These are phyloP conservation scores for Probaryconus sp. DNA, from an alignment of 1,140 invertebrate species.

Conservation along the genomic window DNA sequence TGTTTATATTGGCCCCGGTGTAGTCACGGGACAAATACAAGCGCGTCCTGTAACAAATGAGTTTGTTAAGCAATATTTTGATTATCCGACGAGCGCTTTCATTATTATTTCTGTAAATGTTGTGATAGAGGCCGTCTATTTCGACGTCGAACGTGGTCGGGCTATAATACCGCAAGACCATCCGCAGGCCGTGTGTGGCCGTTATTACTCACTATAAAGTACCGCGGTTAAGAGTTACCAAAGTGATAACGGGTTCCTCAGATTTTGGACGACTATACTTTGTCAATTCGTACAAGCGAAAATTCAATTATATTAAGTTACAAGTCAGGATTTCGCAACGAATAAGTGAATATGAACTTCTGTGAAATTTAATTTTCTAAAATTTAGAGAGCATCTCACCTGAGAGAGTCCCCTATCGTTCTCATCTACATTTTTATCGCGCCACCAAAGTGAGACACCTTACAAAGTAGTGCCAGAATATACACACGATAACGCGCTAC, in stretches of 20 bases:
- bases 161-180: not conserved
- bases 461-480: slow-evolving; percentile 45
- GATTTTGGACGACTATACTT: slow-evolving; percentile 35
- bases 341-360: too few relatives aligned
- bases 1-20: slow-evolving; percentile 29
- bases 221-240: slow-evolving; percentile 16
- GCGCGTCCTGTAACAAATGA: slow-evolving; percentile 25
- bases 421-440: slow-evolving; percentile 59
- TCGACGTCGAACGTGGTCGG: not conserved
- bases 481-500: slow-evolving; percentile 54
- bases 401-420: slow-evolving; percentile 34
- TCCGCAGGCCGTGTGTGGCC: slow-evolving; percentile 27
- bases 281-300: too few relatives aligned
- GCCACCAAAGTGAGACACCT: slow-evolving; percentile 40
- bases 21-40: slow-evolving; percentile 11
- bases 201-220: slow-evolving; percentile 30
- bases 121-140: slow-evolving; percentile 42
- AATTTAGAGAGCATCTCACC: too few relatives aligned
- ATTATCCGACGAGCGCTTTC: slow-evolving; percentile 28
- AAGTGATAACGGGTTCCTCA: slow-evolving; percentile 34
- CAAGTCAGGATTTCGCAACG: too few relatives aligned
- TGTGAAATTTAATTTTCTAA: too few relatives aligned
- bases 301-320: too few relatives aligned
- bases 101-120: slow-evolving; percentile 53
- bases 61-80: slow-evolving; percentile 47